These are phyloP conservation scores for Aplysina aerophoba DNA, from an alignment of 37 sponge, comb jelly and placozoan species.

Conservation along the genomic window DNA sequence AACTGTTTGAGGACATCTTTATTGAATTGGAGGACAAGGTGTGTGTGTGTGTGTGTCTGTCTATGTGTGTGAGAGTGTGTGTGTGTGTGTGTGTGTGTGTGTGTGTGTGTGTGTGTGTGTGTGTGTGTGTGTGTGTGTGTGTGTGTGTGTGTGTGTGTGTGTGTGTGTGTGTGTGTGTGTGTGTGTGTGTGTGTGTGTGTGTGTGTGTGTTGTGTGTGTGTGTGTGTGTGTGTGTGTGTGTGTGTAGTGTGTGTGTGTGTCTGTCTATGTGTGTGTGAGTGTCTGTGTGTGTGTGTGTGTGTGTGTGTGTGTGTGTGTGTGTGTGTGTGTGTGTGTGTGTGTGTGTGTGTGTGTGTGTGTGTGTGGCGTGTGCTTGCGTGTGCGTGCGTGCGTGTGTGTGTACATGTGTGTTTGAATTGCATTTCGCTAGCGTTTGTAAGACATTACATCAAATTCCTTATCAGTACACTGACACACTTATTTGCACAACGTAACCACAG, in stretches of 20 bases:
- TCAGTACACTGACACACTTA: too few species aligned
- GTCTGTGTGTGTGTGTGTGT: slow-evolving; percentile 22
- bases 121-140: slow-evolving; percentile 23
- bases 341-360: not conserved
- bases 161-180: not conserved
- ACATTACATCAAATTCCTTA: too few species aligned
- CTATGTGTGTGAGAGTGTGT: not conserved
- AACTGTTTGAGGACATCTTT: slow-evolving; percentile 97
- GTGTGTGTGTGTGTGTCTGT: slow-evolving; percentile 2
- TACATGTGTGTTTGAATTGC: not conserved
- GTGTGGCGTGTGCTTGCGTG: not conserved
- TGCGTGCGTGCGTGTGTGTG: not conserved
- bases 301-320: slow-evolving; percentile 14
- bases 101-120: slow-evolving; percentile 28
- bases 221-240: not conserved
- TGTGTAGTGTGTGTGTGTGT: not conserved
- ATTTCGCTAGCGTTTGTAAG: too few species aligned
- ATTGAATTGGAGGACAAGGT: slow-evolving; percentile 86
- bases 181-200: not conserved
- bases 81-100: slow-evolving; percentile 20
- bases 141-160: slow-evolving; percentile 14
- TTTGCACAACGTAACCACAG: too few species aligned
- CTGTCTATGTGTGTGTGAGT: slow-evolving; percentile 21
- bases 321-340: not conserved
- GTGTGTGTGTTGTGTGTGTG: not conserved